A percentile compares a stretch with the other conserved stretches of the same genome.
Conservation (phyloP, 2,113 vertebrate species). For the Serinus canaria region DNA sequence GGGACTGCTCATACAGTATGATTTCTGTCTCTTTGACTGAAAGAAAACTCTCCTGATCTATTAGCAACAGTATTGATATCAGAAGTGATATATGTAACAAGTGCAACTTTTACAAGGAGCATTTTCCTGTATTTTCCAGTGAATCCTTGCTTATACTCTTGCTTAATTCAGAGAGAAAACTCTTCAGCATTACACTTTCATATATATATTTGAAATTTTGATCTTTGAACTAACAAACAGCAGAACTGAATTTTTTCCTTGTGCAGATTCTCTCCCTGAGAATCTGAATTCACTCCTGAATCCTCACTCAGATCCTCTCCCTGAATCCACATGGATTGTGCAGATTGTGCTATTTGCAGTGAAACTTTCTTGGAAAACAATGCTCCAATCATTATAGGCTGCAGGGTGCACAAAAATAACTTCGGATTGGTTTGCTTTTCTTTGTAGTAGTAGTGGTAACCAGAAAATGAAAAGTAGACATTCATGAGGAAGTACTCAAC, state of each 20-base stretch:
- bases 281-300: no score
- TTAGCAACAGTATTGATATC: slow-evolving; percentile 37
- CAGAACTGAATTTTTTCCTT: neutral
- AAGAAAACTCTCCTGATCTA: slow-evolving; percentile 52
- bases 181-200: neutral
- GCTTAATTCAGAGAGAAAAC: neutral
- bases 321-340: neutral
- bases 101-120: neutral
- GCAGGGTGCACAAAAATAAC: neutral
- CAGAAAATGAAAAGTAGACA: neutral
- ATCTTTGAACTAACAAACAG: neutral
- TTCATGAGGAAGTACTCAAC: neutral
- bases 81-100: neutral
- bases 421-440: neutral
- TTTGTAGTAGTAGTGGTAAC: neutral
- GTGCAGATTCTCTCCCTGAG: no score
- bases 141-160: neutral
- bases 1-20: slow-evolving; percentile 19
- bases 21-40: slow-evolving; percentile 65
- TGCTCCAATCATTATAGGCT: neutral
- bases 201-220: neutral
- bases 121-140: neutral
- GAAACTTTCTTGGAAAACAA: neutral
- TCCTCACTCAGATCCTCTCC: no score
- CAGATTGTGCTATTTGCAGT: neutral